These are phyloP conservation scores for Paedocypris micromegethes DNA, from an alignment of 2,797 vertebrate species.

Conservation along the genomic window DNA sequence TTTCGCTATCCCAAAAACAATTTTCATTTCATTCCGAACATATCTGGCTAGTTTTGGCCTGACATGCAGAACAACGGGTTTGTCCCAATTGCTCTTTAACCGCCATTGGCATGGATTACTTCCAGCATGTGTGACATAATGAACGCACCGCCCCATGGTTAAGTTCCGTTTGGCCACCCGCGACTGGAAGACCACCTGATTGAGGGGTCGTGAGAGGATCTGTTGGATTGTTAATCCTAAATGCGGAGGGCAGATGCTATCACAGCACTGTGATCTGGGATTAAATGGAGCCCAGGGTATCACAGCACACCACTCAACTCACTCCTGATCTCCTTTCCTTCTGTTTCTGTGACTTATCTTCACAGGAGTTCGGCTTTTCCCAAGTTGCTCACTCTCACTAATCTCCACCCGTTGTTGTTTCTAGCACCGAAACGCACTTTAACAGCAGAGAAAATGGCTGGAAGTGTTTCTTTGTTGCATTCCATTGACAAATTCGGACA, in stretches of 20 bases:
- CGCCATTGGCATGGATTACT: constrained; percentile 20
- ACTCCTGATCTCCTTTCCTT: constrained; percentile 38
- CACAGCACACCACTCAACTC: constrained; percentile 50
- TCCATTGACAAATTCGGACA: no score
- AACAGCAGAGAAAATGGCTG: not conserved
- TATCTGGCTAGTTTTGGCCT: constrained; percentile 5
- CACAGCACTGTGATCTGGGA: constrained; percentile 62
- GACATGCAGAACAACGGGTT: no score
- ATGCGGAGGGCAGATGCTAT: constrained; percentile 58
- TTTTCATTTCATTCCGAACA: not conserved
- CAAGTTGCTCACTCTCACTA: constrained; percentile 1
- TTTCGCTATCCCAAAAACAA: no score
- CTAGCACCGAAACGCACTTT: not conserved
- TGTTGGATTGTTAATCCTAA: constrained; percentile 56
- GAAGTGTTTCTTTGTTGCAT: no score
- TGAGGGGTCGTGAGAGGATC: constrained; percentile 16
- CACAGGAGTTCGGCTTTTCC: constrained; percentile 2
- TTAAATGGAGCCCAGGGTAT: constrained; percentile 53
- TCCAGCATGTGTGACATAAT: constrained; percentile 31
- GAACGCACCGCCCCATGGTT: constrained; percentile 39
- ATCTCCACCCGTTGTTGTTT: not conserved
- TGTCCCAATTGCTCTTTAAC: constrained; percentile 15
- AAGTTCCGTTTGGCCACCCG: constrained; percentile 44
- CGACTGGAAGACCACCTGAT: constrained; percentile 52
- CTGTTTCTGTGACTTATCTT: constrained; percentile 3